phyloP scores from a whole-genome alignment of 1,140 invertebrate genomes.

The Bilobella aurantiaca region DNA sequence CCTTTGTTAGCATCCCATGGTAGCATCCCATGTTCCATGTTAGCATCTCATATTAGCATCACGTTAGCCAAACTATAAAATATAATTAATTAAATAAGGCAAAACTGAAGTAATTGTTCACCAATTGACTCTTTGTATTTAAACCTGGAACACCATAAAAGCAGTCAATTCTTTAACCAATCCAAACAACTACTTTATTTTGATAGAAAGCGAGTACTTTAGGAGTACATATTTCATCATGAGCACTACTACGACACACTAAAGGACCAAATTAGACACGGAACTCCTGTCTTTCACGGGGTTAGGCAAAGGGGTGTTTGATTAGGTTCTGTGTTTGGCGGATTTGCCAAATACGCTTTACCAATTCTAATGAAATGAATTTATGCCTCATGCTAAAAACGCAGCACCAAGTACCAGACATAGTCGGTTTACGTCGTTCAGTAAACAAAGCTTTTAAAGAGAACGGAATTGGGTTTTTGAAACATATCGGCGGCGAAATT shows the following conservation, averaged over 20 bases:
- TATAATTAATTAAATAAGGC: no score
- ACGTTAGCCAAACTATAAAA: no score
- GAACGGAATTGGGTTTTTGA: background rate
- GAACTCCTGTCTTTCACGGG: constrained; percentile 10
- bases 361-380: constrained; percentile 11
- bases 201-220: no score
- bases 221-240: constrained; percentile 9
- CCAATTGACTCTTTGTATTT: no score
- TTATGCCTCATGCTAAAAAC: constrained; percentile 15
- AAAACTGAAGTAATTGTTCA: no score
- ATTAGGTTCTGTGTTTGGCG: background rate
- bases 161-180: no score
- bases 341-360: constrained; percentile 16
- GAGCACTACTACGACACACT: constrained; percentile 1
- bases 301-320: constrained; percentile 10
- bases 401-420: constrained; percentile 6
- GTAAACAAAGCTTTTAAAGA: background rate
- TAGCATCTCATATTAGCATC: no score
- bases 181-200: no score
- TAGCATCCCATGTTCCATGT: no score
- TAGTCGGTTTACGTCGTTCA: background rate
- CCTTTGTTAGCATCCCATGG: no score
- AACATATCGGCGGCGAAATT: no score
- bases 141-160: no score
- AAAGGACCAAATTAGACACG: constrained; percentile 4